phyloP scores from a whole-genome alignment of 2,888 invertebrate genomes.

The Caenorhabditis becei region DNA sequence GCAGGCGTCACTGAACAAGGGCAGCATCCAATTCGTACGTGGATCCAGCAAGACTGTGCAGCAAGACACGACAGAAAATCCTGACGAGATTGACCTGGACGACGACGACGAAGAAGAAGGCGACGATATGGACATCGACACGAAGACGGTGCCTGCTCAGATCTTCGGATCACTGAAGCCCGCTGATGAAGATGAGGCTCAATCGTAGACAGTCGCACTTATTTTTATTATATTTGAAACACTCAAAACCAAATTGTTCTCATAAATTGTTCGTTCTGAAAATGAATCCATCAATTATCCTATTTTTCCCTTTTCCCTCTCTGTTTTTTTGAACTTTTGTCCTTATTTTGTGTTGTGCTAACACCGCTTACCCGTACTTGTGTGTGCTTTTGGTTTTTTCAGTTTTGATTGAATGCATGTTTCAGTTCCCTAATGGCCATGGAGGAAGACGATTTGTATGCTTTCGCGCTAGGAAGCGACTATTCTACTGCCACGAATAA shows the following conservation, averaged over 20 bases:
- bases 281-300: constrained; percentile 16
- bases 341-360: constrained; percentile 17
- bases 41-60: constrained; percentile 82
- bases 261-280: constrained; percentile 1
- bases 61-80: constrained; percentile 81
- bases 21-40: constrained; percentile 86
- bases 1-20: constrained; percentile 59
- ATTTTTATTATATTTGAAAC: constrained; percentile 3
- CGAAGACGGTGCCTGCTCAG: constrained; percentile 91
- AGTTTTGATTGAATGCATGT: neutral
- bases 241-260: neutral
- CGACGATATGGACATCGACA: constrained; percentile 86
- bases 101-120: constrained; percentile 81
- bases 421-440: constrained; percentile 5
- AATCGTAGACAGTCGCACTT: neutral
- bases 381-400: constrained; percentile 14
- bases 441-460: constrained; percentile 50
- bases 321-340: neutral
- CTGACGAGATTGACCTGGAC: constrained; percentile 83
- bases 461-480: constrained; percentile 25
- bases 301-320: neutral
- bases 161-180: constrained; percentile 88
- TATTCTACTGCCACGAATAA: neutral
- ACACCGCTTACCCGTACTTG: constrained; percentile 5
- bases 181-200: constrained; percentile 73